phyloP scores from a whole-genome alignment of 2,113 vertebrate species.

The Psilopogon haemacephalus region DNA sequence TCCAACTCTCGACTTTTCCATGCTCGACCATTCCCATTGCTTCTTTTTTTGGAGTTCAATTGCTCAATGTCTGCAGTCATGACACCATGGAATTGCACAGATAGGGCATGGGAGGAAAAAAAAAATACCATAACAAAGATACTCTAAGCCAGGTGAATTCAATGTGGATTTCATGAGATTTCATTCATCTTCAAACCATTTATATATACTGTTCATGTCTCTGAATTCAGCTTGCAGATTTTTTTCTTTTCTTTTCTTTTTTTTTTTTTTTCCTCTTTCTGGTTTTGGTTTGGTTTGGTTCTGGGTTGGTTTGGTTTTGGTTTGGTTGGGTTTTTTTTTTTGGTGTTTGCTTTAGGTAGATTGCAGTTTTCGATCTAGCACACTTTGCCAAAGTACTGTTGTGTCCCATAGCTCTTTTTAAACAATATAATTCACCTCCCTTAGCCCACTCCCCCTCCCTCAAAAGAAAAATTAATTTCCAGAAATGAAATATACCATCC shows the following conservation, averaged over 20 bases:
- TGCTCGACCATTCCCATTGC: slow-evolving; percentile 67
- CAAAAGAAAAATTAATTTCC: not conserved
- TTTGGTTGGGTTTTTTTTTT: not conserved
- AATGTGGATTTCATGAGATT: slow-evolving; percentile 90
- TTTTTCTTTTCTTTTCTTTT: not conserved
- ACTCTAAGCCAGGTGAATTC: slow-evolving; percentile 68
- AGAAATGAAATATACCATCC: slow-evolving; percentile 9
- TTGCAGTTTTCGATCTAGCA: slow-evolving; percentile 56
- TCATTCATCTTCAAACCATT: slow-evolving; percentile 84
- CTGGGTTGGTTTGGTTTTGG: not conserved
- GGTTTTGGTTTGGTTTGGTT: not conserved
- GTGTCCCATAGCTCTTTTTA: slow-evolving; percentile 30
- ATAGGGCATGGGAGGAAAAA: slow-evolving; percentile 69
- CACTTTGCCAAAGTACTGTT: slow-evolving; percentile 46
- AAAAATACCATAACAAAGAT: not conserved
- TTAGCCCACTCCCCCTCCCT: too few relatives aligned
- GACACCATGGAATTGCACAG: slow-evolving; percentile 74
- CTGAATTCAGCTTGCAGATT: slow-evolving; percentile 72
- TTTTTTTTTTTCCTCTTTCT: not conserved
- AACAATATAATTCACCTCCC: too few relatives aligned
- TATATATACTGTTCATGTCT: slow-evolving; percentile 73
- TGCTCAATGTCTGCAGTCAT: slow-evolving; percentile 76
- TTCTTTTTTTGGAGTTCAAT: slow-evolving; percentile 64
- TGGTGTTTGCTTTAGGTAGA: slow-evolving; percentile 62
- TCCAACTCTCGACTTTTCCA: slow-evolving; percentile 54